Conservation (phyloP, 1,140 invertebrate species). For the Sogatella furcifera region DNA sequence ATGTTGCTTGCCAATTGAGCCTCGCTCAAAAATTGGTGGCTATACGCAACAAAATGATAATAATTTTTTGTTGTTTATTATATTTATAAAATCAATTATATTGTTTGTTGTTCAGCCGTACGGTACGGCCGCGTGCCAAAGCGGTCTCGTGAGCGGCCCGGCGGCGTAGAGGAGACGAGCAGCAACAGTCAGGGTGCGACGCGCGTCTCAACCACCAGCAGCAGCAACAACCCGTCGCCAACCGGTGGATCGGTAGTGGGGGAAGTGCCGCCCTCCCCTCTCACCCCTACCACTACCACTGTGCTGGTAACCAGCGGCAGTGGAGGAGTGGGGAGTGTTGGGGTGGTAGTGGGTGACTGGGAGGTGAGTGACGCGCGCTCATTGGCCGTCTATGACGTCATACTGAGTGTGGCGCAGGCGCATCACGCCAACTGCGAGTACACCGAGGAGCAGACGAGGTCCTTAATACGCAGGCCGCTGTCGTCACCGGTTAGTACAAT, state of each 20-base stretch:
- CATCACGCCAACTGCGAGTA: constrained; percentile 83
- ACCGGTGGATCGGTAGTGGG: too few species aligned
- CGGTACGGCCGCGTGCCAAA: constrained; percentile 93
- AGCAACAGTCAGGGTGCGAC: neutral
- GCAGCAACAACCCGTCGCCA: constrained; percentile 15
- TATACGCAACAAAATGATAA: too few species aligned
- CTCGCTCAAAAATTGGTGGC: too few species aligned
- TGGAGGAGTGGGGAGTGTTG: constrained; percentile 26
- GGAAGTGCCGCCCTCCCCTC: constrained; percentile 22
- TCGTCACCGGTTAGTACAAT: constrained; percentile 44
- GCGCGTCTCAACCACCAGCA: constrained; percentile 30
- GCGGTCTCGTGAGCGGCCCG: constrained; percentile 64
- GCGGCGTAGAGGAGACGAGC: constrained; percentile 36
- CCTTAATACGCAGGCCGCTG: constrained; percentile 57
- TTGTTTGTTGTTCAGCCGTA: constrained; percentile 58
- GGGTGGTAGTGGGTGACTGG: constrained; percentile 15
- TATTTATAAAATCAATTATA: neutral
- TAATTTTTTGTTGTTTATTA: neutral
- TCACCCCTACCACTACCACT: constrained; percentile 16
- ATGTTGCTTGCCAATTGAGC: too few species aligned
- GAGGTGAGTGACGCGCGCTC: constrained; percentile 35
- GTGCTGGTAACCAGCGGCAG: constrained; percentile 23
- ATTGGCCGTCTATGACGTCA: constrained; percentile 70
- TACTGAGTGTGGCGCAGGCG: constrained; percentile 78
- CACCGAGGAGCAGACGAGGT: constrained; percentile 72